Evolutionary conservation across 2,113 vertebrate species (phyloP).

Genomic region (Apteryx owenii): DNA sequence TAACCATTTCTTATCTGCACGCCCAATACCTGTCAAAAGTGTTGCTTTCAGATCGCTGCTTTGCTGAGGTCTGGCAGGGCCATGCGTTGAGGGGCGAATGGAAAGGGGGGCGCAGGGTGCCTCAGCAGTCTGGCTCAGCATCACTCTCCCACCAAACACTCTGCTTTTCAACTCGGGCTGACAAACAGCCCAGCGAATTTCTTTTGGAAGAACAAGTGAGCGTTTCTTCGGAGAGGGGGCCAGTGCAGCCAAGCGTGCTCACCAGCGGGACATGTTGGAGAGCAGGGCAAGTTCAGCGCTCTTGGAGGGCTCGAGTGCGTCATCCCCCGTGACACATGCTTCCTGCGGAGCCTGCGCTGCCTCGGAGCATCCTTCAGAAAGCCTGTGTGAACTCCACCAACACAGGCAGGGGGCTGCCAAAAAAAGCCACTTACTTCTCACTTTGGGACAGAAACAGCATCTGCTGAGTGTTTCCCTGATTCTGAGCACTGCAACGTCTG

Average conservation of each 20-base stretch:
- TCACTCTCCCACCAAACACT: not conserved
- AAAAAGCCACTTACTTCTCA: not conserved
- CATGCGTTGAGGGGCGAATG: fast-evolving
- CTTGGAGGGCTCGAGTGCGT: not conserved
- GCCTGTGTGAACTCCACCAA: conserved; percentile 27
- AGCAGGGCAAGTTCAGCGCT: not conserved
- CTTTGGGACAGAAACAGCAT: conserved; percentile 20
- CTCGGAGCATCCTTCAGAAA: not conserved
- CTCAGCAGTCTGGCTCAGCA: not conserved
- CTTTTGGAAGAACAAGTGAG: not conserved
- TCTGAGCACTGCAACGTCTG: conserved; percentile 44
- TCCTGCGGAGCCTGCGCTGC: conserved; percentile 1
- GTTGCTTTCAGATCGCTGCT: not conserved
- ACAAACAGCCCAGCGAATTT: not conserved
- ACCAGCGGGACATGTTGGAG: not conserved
- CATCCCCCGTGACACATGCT: not conserved
- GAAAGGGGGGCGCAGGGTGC: fast-evolving
- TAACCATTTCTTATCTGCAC: not conserved
- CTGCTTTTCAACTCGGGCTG: not conserved
- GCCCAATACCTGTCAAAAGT: not conserved
- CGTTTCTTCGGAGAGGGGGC: not conserved
- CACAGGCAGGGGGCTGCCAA: not conserved
- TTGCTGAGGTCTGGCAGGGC: not conserved
- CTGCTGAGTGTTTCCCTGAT: conserved; percentile 43
- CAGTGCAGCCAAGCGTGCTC: not conserved